phyloP scores from a whole-genome alignment of 30 jellyfish, hydroid and myxozoan genomes.

The Aurelia aurita region DNA sequence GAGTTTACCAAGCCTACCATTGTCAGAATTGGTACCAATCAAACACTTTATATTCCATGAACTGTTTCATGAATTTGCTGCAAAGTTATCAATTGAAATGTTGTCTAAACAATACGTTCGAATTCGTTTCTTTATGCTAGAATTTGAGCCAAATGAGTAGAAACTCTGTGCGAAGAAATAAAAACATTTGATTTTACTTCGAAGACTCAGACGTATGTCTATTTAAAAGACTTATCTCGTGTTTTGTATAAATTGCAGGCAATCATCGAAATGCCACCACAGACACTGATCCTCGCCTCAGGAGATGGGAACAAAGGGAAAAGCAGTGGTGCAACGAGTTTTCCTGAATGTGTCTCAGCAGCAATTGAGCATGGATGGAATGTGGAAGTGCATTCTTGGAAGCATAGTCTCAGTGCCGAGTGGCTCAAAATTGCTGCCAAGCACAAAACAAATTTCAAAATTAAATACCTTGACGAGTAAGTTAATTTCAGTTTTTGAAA shows the following conservation, averaged over 20 bases:
- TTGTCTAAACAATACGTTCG: too few relatives aligned
- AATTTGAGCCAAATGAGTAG: too few relatives aligned
- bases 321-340: conserved; percentile 84
- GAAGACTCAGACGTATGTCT: too few relatives aligned
- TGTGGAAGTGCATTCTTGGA: conserved; percentile 96
- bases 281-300: conserved; percentile 84
- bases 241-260: conserved; percentile 59
- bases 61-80: too few relatives aligned
- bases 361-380: conserved; percentile 95
- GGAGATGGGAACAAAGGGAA: conserved; percentile 97
- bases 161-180: too few relatives aligned
- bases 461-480: conserved; percentile 78
- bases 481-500: background rate
- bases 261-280: conserved; percentile 86
- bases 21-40: too few relatives aligned
- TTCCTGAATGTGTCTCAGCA: conserved; percentile 81
- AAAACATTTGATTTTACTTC: too few relatives aligned
- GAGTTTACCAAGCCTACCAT: too few relatives aligned
- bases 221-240: too few relatives aligned
- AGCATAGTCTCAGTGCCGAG: conserved; percentile 90
- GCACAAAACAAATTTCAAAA: conserved; percentile 54
- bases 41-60: too few relatives aligned
- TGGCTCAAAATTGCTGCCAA: conserved; percentile 92
- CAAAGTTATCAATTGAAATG: too few relatives aligned
- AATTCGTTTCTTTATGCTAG: too few relatives aligned